A percentile compares a stretch with the other conserved stretches of the same genome.
Conservation (phyloP, 2,888 invertebrate species). For the Tuta absoluta region DNA sequence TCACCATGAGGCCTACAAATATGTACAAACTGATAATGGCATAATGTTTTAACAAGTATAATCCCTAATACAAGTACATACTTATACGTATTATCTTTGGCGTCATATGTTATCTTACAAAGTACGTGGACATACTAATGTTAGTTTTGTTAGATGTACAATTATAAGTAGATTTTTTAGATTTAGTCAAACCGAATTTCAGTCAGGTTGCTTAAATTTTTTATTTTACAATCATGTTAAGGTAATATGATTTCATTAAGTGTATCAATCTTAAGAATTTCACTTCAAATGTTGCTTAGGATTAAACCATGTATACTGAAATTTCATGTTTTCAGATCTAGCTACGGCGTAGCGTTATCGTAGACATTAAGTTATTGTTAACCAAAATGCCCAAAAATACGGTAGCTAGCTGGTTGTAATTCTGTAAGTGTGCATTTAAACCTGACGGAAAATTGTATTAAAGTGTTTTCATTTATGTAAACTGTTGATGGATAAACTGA, state of each 20-base stretch:
- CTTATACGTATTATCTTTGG: background rate
- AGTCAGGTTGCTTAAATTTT: too few relatives aligned
- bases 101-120: slow-evolving; percentile 2
- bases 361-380: too few relatives aligned
- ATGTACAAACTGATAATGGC: slow-evolving; percentile 15
- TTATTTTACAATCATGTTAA: background rate
- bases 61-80: background rate
- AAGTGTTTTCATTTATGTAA: slow-evolving; percentile 6
- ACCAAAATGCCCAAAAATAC: too few relatives aligned
- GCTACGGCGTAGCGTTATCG: too few relatives aligned
- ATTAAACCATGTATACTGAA: too few relatives aligned
- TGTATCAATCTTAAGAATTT: too few relatives aligned
- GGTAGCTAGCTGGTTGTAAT: too few relatives aligned
- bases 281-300: too few relatives aligned
- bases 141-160: background rate
- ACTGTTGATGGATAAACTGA: slow-evolving; percentile 12
- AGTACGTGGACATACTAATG: background rate
- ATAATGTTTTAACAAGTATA: slow-evolving; percentile 17
- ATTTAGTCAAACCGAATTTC: background rate
- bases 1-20: slow-evolving; percentile 1
- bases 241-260: background rate
- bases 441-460: too few relatives aligned
- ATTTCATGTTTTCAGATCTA: too few relatives aligned
- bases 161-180: background rate
- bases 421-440: too few relatives aligned